Conservation (phyloP, 2,797 vertebrate genomes). For the Eptatretus atami region DNA sequence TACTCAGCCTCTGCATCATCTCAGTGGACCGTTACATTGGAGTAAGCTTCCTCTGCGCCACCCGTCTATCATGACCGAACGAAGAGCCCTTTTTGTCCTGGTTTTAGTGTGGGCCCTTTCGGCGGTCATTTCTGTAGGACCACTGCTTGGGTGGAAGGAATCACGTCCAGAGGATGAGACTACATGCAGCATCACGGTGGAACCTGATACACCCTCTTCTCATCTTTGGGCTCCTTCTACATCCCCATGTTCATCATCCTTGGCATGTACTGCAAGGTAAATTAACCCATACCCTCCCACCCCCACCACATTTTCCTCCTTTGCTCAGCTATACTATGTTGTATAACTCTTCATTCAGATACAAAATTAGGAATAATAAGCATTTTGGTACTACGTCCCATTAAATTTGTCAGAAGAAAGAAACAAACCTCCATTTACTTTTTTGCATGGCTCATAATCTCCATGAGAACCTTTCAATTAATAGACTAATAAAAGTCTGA, state of each 20-base stretch:
- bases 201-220: slow-evolving; percentile 80
- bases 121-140: slow-evolving; percentile 70
- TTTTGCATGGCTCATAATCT: too few relatives aligned
- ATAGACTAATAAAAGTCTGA: too few relatives aligned
- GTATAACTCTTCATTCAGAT: too few relatives aligned
- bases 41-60: slow-evolving; percentile 64
- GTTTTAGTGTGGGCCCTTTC: slow-evolving; percentile 59
- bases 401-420: too few relatives aligned
- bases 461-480: too few relatives aligned
- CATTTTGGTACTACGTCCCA: too few relatives aligned
- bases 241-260: slow-evolving; percentile 68
- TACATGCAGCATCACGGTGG: slow-evolving; percentile 60
- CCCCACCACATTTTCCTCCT: too few relatives aligned
- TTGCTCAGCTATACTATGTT: too few relatives aligned
- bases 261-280: slow-evolving; percentile 43
- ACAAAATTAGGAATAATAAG: too few relatives aligned
- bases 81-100: slow-evolving; percentile 45
- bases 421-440: too few relatives aligned
- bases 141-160: slow-evolving; percentile 80
- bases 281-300: too few relatives aligned
- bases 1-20: slow-evolving; percentile 76
- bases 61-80: slow-evolving; percentile 62
- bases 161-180: slow-evolving; percentile 51
- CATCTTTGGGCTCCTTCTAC: slow-evolving; percentile 78
- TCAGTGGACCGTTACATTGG: slow-evolving; percentile 88